Base-by-base conservation (phyloP, 2,113 vertebrate genomes). In the Paraplagusia blochii region DNA sequence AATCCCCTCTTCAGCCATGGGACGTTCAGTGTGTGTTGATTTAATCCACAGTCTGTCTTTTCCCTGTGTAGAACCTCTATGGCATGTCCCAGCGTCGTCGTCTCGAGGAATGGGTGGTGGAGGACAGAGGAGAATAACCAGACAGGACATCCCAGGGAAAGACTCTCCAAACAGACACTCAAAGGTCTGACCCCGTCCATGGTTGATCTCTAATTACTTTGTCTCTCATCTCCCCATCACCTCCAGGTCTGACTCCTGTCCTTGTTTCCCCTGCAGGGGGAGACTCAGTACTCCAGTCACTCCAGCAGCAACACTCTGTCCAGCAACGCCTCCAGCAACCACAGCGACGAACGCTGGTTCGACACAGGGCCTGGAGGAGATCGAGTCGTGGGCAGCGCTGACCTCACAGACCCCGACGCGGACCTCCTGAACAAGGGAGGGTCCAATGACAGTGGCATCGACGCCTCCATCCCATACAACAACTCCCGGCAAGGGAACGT, bases 301-400 rank as follows among this genome's bases (percentile, higher is more conserved):
- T 97, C 95, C 81, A 96, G 95, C 91, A 97, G 93, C 62, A 96
- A 94, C 80, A 97, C 94, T 0, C 86, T 96, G 43, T 96, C 95
- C 82, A 97, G 95, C 48, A 95, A 93, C 1, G 91, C 95, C 0
- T 96, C 95, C 88, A 96, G 95, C 84, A 87, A 82, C 84, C 95
- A 95, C 87, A 95, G 94, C 0, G 95, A 97, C 0, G 95, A 97
- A 44, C 92, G 93, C 53, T 97, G 94, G 94, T 94, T 93, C 0
- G 94, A 95, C 15, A 82, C 85, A 1, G 72, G 66, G n/a, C 14
- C 76, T 0, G 74, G 48, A 4, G 76, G 72, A 34, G 82, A 86
- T 7, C 48, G 85, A 48, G 85, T 72, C 16, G 48, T 29, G 13
- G 66, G 60, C 1, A 81, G 81, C 1, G 77, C 85, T 0, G 92